Base-by-base conservation (phyloP, 1,140 invertebrate genomes). In the Eumaeus atala region DNA sequence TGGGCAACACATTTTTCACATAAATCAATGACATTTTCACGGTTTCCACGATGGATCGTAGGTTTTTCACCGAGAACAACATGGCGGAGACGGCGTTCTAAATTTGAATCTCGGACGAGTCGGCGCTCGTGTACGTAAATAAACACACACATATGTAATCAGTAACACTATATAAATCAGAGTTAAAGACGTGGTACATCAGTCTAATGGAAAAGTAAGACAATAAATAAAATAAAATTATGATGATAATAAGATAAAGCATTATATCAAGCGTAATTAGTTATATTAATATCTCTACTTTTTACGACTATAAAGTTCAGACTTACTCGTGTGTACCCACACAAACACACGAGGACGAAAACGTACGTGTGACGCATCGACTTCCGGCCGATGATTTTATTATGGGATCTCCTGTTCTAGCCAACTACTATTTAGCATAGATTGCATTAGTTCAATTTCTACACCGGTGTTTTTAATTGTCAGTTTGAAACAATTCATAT, bases 81-180 rank as follows among this genome's bases (percentile, higher is more conserved):
- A 87, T 87, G 84, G 80, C 81, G 84, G 79, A 78, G 81, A 81
- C 78, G 77, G 74, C 67, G 79, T 87, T 87, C 81, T 87, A 87
- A 84, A 76, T 85, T 85, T 81, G 81, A 87, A 87, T 81, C 84
- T 84, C 82, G 84, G 82, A 83, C 84, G 82, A 85, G 82, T 82
- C 80, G 84, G 82, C 80, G 84, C 80, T 84, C 79, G 79, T 74
- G 78, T 83, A 85, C 82, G 80, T 85, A 87, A 84, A 87, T 87
- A 84, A 84, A 84, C 83, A 78, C 81, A 87, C 84, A 86, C 83
- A 87, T 72, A 69, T 75, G 75, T 71, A 81, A 78, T 81, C 78
- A 83, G 79, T 83, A 86, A 84, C 74, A 78, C 73, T 81, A 83
- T 82, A 80, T 74, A 81, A 78, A 71, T 61, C 66, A 66, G 62